A percentile compares a stretch with the other conserved stretches of the same genome.
phyloP scores from a whole-genome alignment of 1,140 invertebrate genomes.

The Hyles vespertilio region DNA sequence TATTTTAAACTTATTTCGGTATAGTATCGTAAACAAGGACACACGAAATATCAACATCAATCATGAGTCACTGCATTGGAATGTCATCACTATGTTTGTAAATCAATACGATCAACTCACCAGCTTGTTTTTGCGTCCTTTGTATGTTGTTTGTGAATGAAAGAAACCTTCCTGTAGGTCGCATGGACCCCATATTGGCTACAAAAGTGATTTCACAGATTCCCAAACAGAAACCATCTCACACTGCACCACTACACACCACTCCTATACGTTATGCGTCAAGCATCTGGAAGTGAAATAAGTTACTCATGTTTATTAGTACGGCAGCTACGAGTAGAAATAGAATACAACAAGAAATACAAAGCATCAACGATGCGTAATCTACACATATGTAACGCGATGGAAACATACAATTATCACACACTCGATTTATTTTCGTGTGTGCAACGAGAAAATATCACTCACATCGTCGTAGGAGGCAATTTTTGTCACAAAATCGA shows the following conservation, averaged over 20 bases:
- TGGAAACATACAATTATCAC: conserved; percentile 2
- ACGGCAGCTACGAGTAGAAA: conserved; percentile 39
- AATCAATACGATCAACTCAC: conserved; percentile 33
- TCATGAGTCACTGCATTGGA: conserved; percentile 39
- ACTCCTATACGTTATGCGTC: conserved; percentile 34
- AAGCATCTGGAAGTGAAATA: conserved; percentile 45
- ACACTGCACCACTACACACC: conserved; percentile 23
- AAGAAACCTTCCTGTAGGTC: conserved; percentile 67
- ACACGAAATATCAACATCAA: conserved; percentile 9
- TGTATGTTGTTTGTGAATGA: conserved; percentile 72
- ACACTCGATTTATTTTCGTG: conserved; percentile 8
- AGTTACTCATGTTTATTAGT: conserved; percentile 37
- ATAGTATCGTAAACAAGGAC: conserved; percentile 8
- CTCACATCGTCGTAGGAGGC: conserved; percentile 27
- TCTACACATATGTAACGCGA: conserved; percentile 5
- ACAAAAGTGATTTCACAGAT: conserved; percentile 26
- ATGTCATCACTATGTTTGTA: conserved; percentile 10
- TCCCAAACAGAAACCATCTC: conserved; percentile 45
- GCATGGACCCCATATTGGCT: conserved; percentile 68
- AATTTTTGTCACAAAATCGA: conserved; percentile 20
- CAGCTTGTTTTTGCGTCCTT: conserved; percentile 67
- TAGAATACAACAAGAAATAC: conserved; percentile 54
- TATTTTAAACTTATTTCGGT: background rate
- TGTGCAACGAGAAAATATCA: conserved; percentile 8
- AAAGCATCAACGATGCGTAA: conserved; percentile 20